Evolutionary conservation across 2,113 vertebrate species (phyloP).

Genomic region (Parus major): DNA sequence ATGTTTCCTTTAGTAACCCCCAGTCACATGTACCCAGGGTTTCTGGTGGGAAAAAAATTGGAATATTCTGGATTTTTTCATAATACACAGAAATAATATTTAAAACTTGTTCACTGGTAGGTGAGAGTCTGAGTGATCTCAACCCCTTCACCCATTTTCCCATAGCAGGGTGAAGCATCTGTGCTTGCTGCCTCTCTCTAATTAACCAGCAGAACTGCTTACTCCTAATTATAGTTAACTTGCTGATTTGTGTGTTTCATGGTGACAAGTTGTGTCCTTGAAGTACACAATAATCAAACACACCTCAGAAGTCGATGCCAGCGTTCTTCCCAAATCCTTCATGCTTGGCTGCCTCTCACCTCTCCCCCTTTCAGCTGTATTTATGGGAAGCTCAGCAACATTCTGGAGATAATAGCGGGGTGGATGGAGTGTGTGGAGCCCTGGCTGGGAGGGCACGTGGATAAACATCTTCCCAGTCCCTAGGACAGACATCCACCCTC

Average conservation of each 20-base stretch:
- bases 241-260: slow-evolving; percentile 1
- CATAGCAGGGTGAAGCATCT: background rate
- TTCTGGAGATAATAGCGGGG: background rate
- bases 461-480: background rate
- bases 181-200: background rate
- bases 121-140: background rate
- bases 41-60: background rate
- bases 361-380: background rate
- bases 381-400: background rate
- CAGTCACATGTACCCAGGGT: background rate
- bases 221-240: slow-evolving; percentile 8
- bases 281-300: background rate
- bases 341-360: background rate
- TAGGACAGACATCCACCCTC: background rate
- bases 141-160: background rate
- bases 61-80: background rate
- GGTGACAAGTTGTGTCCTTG: slow-evolving; percentile 11
- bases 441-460: background rate
- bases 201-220: slow-evolving; percentile 20
- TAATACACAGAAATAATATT: background rate
- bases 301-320: background rate
- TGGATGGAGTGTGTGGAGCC: background rate
- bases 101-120: background rate
- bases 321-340: background rate
- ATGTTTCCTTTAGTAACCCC: background rate